Evolutionary conservation across 1,140 invertebrate genomes (phyloP).

Genomic region (Micrasema minimum): DNA sequence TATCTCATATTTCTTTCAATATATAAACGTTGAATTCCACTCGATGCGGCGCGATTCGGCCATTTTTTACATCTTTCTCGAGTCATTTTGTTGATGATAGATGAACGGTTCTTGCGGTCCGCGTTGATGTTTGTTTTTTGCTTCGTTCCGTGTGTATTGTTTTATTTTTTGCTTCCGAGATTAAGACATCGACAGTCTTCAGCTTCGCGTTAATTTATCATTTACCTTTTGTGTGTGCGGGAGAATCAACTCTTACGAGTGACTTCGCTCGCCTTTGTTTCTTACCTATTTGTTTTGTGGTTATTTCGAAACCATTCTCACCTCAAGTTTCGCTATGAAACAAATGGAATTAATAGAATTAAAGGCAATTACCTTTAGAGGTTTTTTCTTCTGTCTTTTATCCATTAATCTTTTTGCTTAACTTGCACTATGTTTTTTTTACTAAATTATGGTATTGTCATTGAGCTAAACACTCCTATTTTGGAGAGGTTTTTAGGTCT

Average conservation of each 20-base stretch:
- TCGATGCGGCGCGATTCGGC: background rate
- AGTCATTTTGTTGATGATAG: background rate
- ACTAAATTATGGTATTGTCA: background rate
- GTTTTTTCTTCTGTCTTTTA: no score
- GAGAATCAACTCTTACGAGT: slow-evolving; percentile 5
- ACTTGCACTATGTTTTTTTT: background rate
- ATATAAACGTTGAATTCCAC: no score
- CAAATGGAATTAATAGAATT: no score
- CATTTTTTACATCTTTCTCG: slow-evolving; percentile 1
- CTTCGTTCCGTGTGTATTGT: background rate
- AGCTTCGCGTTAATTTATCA: slow-evolving; percentile 16
- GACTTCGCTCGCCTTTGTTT: background rate
- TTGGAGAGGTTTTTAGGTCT: background rate
- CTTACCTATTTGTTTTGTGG: background rate
- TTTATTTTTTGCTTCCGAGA: slow-evolving; percentile 10
- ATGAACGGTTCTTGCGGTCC: slow-evolving; percentile 15
- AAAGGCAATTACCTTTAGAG: no score
- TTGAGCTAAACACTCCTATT: background rate
- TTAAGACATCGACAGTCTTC: slow-evolving; percentile 7
- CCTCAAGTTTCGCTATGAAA: no score
- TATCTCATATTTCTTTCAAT: no score
- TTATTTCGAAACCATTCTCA: background rate
- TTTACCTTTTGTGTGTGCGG: slow-evolving; percentile 17
- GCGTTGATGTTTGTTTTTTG: slow-evolving; percentile 18
- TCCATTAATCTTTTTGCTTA: no score